Conservation (phyloP, 2,113 vertebrate species). For the Aix galericulata region DNA sequence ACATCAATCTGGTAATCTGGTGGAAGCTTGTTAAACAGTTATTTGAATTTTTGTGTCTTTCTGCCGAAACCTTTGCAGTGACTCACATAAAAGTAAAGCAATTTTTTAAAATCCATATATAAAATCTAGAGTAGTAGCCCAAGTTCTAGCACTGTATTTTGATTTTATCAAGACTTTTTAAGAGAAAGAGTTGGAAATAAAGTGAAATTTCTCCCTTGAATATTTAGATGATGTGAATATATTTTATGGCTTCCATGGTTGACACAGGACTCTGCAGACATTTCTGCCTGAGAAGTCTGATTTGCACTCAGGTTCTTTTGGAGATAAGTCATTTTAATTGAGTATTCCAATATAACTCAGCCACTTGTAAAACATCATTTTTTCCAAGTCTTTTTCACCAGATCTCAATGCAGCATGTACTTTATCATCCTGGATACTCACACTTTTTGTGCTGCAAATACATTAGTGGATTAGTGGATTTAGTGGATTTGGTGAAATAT, state of each 20-base stretch:
- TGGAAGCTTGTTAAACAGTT: conserved; percentile 73
- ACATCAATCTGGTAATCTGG: conserved; percentile 59
- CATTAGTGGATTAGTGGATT: background rate
- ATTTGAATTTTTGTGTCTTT: conserved; percentile 64
- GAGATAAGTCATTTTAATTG: conserved; percentile 28
- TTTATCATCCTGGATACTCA: background rate
- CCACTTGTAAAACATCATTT: background rate
- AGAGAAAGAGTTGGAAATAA: conserved; percentile 42
- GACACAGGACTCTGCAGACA: background rate
- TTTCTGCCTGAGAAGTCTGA: background rate
- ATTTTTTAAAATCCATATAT: background rate
- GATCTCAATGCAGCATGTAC: background rate
- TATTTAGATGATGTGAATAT: conserved; percentile 20
- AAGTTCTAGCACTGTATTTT: conserved; percentile 51
- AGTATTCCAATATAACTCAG: background rate
- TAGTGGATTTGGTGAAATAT: background rate
- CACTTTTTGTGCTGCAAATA: background rate
- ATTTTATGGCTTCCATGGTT: background rate
- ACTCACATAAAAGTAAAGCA: conserved; percentile 42
- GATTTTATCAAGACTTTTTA: conserved; percentile 54
- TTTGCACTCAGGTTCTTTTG: conserved; percentile 20
- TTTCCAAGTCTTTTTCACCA: conserved; percentile 12
- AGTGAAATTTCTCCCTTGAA: conserved; percentile 22
- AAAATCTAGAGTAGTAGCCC: background rate
- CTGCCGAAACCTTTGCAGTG: conserved; percentile 54